These are phyloP conservation scores for Ormia ochracea DNA, from an alignment of 2,888 invertebrate genomes.

Conservation along the genomic window DNA sequence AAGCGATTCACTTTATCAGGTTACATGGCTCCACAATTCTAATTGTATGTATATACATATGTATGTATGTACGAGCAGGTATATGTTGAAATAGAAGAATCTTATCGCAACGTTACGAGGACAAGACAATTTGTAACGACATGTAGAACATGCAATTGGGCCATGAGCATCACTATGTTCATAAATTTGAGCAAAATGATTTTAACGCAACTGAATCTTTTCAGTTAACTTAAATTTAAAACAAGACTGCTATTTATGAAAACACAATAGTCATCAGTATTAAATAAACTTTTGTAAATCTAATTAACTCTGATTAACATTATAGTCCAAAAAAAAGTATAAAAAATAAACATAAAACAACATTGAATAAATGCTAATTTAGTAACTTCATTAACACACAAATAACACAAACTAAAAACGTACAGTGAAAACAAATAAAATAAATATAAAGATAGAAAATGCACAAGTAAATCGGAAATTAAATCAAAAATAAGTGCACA, in stretches of 20 bases:
- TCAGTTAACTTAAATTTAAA: neutral
- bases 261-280: neutral
- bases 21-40: no score
- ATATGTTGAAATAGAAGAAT: no score
- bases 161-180: no score
- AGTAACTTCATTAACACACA: conserved; percentile 44
- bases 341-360: conserved; percentile 36
- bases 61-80: no score
- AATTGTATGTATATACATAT: no score
- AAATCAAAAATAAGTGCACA: neutral
- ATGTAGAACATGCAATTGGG: no score
- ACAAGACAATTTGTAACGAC: no score
- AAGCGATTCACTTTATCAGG: no score
- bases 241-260: neutral
- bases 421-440: neutral
- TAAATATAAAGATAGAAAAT: neutral
- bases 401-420: neutral
- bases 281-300: conserved; percentile 7
- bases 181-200: neutral
- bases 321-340: conserved; percentile 23
- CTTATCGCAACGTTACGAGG: no score
- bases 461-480: neutral
- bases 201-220: neutral
- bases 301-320: conserved; percentile 23
- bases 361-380: conserved; percentile 45